Evolutionary conservation across 2,113 vertebrate species (phyloP).

Genomic region (Pseudorasbora parva): DNA sequence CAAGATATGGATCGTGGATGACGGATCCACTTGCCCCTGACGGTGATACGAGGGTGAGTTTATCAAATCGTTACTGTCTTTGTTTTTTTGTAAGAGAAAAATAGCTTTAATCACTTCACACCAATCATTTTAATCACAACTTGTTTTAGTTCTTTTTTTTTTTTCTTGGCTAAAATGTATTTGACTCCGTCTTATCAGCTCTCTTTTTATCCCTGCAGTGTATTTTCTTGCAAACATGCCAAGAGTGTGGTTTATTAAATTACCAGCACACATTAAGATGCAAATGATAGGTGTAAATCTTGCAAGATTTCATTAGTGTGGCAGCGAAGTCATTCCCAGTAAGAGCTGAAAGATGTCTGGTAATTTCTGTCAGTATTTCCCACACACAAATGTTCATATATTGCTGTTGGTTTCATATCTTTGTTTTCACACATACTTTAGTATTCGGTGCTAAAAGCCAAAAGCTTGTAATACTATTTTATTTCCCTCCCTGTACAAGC

Average conservation of each 20-base stretch:
- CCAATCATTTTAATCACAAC: conserved; percentile 47
- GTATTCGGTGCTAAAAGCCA: neutral
- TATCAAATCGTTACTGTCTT: conserved; percentile 16
- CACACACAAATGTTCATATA: neutral
- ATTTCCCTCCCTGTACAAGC: conserved; percentile 13
- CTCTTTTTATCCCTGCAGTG: conserved; percentile 39
- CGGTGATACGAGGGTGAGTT: conserved; percentile 90
- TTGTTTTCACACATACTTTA: conserved; percentile 2
- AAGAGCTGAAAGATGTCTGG: conserved; percentile 38
- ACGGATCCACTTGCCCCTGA: conserved; percentile 89
- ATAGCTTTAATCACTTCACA: conserved; percentile 22
- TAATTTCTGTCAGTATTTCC: conserved; percentile 8
- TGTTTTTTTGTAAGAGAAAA: neutral
- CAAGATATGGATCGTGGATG: conserved; percentile 97
- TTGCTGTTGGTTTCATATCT: conserved; percentile 9
- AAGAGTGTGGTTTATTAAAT: conserved; percentile 43
- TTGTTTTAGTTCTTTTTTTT: neutral
- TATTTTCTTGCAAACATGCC: conserved; percentile 41
- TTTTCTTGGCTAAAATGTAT: conserved; percentile 32
- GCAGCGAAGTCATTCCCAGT: conserved; percentile 39
- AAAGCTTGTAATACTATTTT: neutral
- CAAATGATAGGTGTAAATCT: conserved; percentile 57
- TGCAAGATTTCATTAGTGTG: conserved; percentile 41
- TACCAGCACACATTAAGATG: conserved; percentile 48
- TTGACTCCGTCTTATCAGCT: conserved; percentile 39